Evolutionary conservation across 2,888 invertebrate genomes (phyloP).

Genomic region (Hedya salicella): DNA sequence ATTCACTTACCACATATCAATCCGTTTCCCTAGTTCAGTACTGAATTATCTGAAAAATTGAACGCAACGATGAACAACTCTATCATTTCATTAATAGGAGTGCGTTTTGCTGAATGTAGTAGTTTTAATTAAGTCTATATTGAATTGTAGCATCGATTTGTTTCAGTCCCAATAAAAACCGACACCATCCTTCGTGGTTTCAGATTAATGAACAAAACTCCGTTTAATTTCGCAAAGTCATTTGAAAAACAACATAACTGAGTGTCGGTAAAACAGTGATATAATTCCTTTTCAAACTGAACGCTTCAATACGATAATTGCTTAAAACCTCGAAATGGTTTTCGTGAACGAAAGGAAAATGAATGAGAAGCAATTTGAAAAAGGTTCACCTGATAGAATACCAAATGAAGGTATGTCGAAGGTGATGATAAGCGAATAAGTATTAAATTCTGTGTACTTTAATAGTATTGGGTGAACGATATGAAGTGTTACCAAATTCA

Average conservation of each 20-base stretch:
- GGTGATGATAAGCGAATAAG: too few species aligned
- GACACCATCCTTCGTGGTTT: conserved; percentile 21
- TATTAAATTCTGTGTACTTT: too few species aligned
- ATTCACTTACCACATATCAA: neutral
- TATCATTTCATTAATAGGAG: neutral
- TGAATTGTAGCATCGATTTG: conserved; percentile 9
- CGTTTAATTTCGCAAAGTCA: neutral
- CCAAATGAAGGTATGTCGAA: neutral
- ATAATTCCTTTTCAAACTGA: neutral
- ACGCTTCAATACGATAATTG: conserved; percentile 10
- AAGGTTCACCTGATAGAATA: conserved; percentile 5
- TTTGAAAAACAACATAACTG: neutral
- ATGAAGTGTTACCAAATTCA: too few species aligned
- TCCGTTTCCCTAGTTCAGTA: neutral
- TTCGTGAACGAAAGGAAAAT: neutral
- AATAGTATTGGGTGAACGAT: too few species aligned
- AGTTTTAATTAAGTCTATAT: neutral
- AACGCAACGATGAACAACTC: neutral
- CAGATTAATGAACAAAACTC: conserved; percentile 8
- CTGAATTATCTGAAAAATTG: neutral
- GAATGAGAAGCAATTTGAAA: neutral
- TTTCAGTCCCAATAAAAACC: conserved; percentile 21
- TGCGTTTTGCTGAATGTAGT: neutral
- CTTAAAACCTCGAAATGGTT: neutral
- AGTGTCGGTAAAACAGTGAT: neutral